phyloP scores from a whole-genome alignment of 2,797 vertebrate genomes.

The Alectoris magna region DNA sequence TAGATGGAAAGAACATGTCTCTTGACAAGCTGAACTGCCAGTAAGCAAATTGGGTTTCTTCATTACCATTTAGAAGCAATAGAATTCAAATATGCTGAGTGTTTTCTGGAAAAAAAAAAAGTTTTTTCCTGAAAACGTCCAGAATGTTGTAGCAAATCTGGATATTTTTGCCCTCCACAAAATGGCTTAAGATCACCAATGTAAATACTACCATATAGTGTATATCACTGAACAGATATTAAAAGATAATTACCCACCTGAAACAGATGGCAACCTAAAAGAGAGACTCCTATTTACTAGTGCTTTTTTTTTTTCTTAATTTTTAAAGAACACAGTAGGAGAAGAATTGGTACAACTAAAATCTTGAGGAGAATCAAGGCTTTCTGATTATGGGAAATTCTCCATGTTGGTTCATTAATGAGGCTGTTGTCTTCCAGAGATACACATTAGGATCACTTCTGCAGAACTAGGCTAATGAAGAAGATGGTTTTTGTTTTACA shows the following conservation, averaged over 20 bases:
- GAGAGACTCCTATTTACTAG: neutral
- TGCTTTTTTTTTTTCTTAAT: neutral
- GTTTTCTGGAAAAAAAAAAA: neutral
- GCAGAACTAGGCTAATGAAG: slow-evolving; percentile 15
- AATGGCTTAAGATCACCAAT: neutral
- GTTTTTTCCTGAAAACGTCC: neutral
- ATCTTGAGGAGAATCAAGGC: neutral
- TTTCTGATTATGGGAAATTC: slow-evolving; percentile 5
- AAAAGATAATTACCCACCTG: slow-evolving; percentile 54
- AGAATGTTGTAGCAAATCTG: neutral
- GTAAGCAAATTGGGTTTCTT: neutral
- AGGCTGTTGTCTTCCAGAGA: slow-evolving; percentile 11
- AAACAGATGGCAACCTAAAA: slow-evolving; percentile 39
- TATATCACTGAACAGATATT: neutral
- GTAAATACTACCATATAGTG: neutral
- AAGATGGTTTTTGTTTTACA: slow-evolving; percentile 39
- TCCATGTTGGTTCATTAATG: neutral
- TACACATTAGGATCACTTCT: slow-evolving; percentile 6
- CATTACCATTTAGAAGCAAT: neutral
- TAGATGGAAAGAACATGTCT: neutral
- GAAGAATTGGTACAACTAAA: neutral
- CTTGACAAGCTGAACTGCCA: neutral
- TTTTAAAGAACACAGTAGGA: slow-evolving; percentile 15
- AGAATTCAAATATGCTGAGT: neutral
- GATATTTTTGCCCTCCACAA: neutral